Percentiles rank a stretch among this genome's conserved stretches.
Conservation (phyloP, 2,113 vertebrate genomes). For the Bambusicola thoracicus region DNA sequence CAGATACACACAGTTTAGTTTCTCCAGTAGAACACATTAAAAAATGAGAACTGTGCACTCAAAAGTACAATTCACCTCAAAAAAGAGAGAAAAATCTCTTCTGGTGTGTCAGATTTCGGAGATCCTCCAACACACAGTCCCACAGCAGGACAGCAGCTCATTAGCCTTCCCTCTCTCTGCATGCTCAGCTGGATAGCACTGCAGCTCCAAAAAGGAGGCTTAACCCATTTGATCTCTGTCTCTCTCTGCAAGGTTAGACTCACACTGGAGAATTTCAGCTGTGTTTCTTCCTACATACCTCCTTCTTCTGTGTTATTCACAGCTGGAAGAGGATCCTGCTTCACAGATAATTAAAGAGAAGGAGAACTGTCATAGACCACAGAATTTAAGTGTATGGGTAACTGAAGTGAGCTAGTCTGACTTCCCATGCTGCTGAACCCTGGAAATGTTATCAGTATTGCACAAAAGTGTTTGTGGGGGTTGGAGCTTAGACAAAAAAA, state of each 20-base stretch:
- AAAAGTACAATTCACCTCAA: not conserved
- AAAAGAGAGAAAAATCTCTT: not conserved
- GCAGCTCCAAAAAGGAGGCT: not conserved
- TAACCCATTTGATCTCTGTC: not conserved
- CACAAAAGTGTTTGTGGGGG: not conserved
- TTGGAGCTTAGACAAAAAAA: not conserved
- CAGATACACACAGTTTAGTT: not conserved
- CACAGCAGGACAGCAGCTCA: not conserved
- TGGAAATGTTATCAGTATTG: not conserved
- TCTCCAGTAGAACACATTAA: not conserved
- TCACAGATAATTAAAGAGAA: constrained; percentile 25
- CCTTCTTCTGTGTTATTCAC: not conserved
- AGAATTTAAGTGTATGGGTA: not conserved
- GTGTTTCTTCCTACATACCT: not conserved
- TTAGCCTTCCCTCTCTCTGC: constrained; percentile 15
- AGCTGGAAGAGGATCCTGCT: not conserved
- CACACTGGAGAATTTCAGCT: not conserved
- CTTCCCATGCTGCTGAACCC: not conserved
- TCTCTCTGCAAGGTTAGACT: not conserved
- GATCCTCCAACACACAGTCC: not conserved
- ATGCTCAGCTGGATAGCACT: constrained; percentile 18
- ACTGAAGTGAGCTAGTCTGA: not conserved
- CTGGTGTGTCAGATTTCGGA: not conserved
- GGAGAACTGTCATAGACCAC: not conserved
- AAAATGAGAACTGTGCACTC: not conserved